Base-by-base conservation (phyloP, 1,140 invertebrate genomes). In the Phortica variegata region DNA sequence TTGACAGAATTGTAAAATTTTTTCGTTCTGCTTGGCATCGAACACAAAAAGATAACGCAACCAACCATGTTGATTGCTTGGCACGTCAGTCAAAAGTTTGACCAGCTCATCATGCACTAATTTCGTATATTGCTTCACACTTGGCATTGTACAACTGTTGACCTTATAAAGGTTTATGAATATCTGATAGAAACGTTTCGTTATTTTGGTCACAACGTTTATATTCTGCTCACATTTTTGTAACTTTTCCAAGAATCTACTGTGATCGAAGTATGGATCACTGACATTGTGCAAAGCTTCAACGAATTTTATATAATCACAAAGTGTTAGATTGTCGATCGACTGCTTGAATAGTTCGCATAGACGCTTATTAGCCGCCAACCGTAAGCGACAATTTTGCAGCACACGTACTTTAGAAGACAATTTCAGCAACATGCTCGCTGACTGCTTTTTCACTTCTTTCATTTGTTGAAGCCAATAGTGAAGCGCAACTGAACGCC, bases 401-500 rank as follows among this genome's bases (percentile, higher is more conserved):
- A 74, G 19, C 0, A 23, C 33, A 2, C 71, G 58, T n/a, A 74
- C 46, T 10, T 52, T 45, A 1, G 60, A 47, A 16, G 56, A 34
- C 2, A 71, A 34, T 19, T 61, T 49, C 7, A 69, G 38, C 3
- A 73, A 20, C 6, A 65, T 6, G 7, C 12, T 54, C 18, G 2
- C 29, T 21, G 12, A 12, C 38, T n/a, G 23, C n/a, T n/a, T n/a
- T n/a, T 49, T 44, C 41, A 48, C 55, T 19, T 44, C 17, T 13
- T 48, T 44, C 41, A 73, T 42, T 8, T 39, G 13, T 10, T 2
- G 5, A 10, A 74, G 29, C 59, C 60, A 69, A 44, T 55, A 48
- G 29, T 57, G 43, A n/a, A 75, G 19, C 1, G 72, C 65, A 5
- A 73, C 58, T 9, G 58, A 50, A 19, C 61, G 60, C 60, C 72